Percentiles rank a stretch among this genome's conserved stretches.
These are phyloP conservation scores for Timema podura DNA, from an alignment of 2,888 invertebrate genomes.

Conservation along the genomic window DNA sequence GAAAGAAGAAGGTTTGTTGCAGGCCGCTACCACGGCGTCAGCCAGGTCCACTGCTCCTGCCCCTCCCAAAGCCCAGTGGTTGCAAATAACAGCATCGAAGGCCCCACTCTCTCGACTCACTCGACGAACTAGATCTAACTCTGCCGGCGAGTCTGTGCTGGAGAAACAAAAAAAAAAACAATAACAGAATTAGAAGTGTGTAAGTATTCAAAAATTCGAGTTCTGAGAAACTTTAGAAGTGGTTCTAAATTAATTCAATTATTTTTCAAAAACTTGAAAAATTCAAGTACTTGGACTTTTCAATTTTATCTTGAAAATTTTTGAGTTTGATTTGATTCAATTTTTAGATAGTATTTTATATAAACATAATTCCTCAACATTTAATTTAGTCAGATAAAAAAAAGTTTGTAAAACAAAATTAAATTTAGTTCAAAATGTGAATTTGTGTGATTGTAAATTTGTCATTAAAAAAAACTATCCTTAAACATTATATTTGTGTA, in stretches of 20 bases:
- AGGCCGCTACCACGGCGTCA: conserved; percentile 78
- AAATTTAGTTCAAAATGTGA: too few relatives aligned
- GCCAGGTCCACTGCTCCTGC: conserved; percentile 81
- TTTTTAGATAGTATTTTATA: too few relatives aligned
- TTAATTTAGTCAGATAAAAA: too few relatives aligned
- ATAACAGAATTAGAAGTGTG: not conserved
- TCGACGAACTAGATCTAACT: conserved; percentile 71
- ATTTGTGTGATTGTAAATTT: too few relatives aligned
- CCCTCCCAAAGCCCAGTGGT: conserved; percentile 90
- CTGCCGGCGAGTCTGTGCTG: conserved; percentile 81
- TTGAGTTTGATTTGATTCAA: too few relatives aligned
- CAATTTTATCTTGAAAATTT: too few relatives aligned
- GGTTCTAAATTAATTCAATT: not conserved
- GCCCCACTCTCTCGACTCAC: conserved; percentile 77
- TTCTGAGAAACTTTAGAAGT: not conserved
- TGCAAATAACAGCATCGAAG: conserved; percentile 77
- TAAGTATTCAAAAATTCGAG: too few relatives aligned
- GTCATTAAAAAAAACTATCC: too few relatives aligned
- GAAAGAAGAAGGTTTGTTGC: conserved; percentile 55
- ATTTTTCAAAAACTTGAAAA: not conserved
- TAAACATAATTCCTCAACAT: too few relatives aligned
- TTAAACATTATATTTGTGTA: too few relatives aligned
- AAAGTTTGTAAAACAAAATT: too few relatives aligned
- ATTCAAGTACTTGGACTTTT: too few relatives aligned
- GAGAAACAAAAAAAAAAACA: conserved; percentile 28